phyloP scores from a whole-genome alignment of 2,797 vertebrate species.

The Mionectes olivaceus region DNA sequence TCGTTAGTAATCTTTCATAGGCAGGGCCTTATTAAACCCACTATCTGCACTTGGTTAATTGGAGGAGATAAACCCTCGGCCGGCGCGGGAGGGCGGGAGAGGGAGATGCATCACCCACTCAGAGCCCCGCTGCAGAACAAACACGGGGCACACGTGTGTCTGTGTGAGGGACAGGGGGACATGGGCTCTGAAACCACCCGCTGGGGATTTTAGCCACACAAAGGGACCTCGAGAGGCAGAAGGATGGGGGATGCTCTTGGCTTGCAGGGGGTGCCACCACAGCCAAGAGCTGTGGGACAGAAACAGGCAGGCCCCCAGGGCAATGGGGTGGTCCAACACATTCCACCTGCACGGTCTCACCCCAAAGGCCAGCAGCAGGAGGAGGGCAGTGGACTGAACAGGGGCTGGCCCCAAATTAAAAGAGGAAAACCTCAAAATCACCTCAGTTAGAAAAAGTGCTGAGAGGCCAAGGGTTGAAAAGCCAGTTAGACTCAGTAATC shows the following conservation, averaged over 20 bases:
- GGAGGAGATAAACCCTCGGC: background rate
- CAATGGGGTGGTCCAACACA: background rate
- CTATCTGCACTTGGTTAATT: conserved; percentile 25
- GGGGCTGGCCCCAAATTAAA: background rate
- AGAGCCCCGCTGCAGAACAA: background rate
- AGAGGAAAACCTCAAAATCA: background rate
- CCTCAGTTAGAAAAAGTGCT: background rate
- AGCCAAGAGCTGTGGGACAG: background rate
- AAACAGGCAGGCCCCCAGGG: background rate
- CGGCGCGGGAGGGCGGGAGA: accelerated
- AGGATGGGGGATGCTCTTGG: background rate
- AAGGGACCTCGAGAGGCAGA: background rate
- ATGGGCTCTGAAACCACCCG: background rate
- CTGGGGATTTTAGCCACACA: accelerated
- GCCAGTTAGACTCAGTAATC: background rate
- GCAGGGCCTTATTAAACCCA: conserved; percentile 3
- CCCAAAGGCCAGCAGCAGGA: background rate
- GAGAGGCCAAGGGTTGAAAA: background rate
- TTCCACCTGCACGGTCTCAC: background rate
- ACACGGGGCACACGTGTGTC: background rate
- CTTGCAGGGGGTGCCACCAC: background rate
- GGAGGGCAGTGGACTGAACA: background rate
- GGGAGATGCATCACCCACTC: background rate
- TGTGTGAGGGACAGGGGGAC: accelerated
- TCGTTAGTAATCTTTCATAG: conserved; percentile 17